Base-by-base conservation (phyloP, 2,113 vertebrate species). In the Plecotus auritus region DNA sequence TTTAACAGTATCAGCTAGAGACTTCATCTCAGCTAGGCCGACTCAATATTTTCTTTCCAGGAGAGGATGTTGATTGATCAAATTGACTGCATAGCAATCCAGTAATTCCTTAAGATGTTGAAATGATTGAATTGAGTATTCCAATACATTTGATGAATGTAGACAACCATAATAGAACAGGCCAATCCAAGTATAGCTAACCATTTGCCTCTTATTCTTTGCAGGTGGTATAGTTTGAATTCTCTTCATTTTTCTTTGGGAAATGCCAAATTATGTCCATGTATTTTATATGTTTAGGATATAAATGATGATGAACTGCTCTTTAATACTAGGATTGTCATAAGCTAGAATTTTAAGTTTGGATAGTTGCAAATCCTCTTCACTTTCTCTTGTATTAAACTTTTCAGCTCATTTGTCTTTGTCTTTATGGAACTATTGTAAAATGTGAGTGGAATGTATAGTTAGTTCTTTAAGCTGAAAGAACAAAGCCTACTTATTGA, bases 361-460 rank as follows among this genome's bases (percentile, higher is more conserved):
- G 64, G 92, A 93, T 83, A 88, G 16, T 95, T 96, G 86, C 7
- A 96, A 61, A 54, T 81, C 13, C 11, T 87, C 66, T 64, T 54
- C 92, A 93, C 14, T 97, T 98, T 97, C 92, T 97, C 70, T 51
- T 93, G 28, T 70, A 94, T 88, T 95, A 85, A 97, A 93, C 42
- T 82, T 93, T 77, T 97, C 90, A 93, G 49, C 74, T 74, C 90
- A 54, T 95, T 64, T 92, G 73, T 64, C 45, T 97, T 59, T 95
- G n/a, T 97, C 94, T 40, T 97, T 95, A 77, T 51, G 82, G 18
- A 92, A 83, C 85, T 86, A 94, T 56, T 95, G 30, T 90, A 93
- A 90, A 83, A 70, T 88, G n/a, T 87, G 70, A 97, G 74, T 93
- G 26, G 23, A 88, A 20, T 94, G 72, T 96, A 96, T 76, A 93